Base-by-base conservation (phyloP, 2,888 invertebrate species). In the Chrysomela aeneicollis region DNA sequence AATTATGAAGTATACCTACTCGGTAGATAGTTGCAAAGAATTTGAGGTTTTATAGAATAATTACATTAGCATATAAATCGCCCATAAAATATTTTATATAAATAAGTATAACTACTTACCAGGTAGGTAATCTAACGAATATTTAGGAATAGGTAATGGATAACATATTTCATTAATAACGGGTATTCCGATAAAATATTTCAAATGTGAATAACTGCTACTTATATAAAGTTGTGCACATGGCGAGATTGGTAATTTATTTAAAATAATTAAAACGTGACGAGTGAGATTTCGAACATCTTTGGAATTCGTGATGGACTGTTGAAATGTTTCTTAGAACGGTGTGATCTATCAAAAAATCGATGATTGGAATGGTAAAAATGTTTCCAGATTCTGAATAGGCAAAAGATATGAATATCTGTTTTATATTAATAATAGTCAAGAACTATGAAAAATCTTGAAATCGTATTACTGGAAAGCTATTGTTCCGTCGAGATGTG, bases 61-160 rank as follows among this genome's bases (percentile, higher is more conserved):
- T 64, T 55, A 55, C 17, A 64, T 64, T 64, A 59, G 64, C 64
- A 64, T 64, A 64, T 30, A 35, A 60, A 64, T 55, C 26, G 54
- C 55, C 60, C 15, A 64, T 55, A 60, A 60, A 46, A 17, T 19
- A 18, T 59, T 64, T 32, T 42, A 64, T 49, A 64, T 59, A 54
- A 59, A 53, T 50, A 54, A 59, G 46, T 50, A 37, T 47, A 35
- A 30, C 26, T 49, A 42, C 42, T 42, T 42, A 42, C 42, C 15
- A 42, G 35, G 15, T 2, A 42, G 35, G 15, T n/a, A 42, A 42
- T 42, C 42, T 42, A 42, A 42, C 2, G 42, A 42, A 42, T 1
- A 35, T 55, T 37, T 55, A 12, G 17, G 49, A n/a, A 49, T 49
- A 59, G 21, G 35, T 26, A 30, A 50, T 59, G 47, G 59, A 42